Evolutionary conservation across 2,797 vertebrate species (phyloP).

Genomic region (Acrossocheilus fasciatus): DNA sequence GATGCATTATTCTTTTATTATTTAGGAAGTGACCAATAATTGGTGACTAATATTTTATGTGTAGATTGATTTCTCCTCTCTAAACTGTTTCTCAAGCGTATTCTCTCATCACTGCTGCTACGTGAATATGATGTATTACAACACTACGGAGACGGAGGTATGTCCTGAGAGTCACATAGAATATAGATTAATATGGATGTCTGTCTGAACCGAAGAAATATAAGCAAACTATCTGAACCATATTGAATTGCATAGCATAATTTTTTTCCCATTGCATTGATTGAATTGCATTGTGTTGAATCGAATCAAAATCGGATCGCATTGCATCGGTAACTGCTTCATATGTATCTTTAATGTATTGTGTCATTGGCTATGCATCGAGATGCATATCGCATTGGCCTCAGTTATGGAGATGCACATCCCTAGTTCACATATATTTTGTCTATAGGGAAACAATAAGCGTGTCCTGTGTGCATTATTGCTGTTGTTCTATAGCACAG

Average conservation of each 20-base stretch:
- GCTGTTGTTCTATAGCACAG: slow-evolving; percentile 21
- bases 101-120: too few species aligned
- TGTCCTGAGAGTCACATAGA: not conserved
- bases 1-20: not conserved
- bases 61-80: not conserved
- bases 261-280: not conserved
- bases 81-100: too few species aligned
- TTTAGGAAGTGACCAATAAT: not conserved
- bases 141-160: not conserved
- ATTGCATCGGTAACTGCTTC: not conserved
- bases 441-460: not conserved
- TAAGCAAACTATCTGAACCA: too few species aligned
- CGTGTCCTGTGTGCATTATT: slow-evolving; percentile 18
- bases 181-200: not conserved
- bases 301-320: not conserved
- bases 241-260: too few species aligned
- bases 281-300: not conserved
- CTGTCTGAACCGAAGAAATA: too few species aligned
- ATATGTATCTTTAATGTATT: not conserved
- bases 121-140: not conserved
- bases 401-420: not conserved
- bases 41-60: not conserved
- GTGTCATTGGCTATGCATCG: not conserved
- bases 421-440: not conserved
- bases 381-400: not conserved